Base-by-base conservation (phyloP, 2,888 invertebrate species). In the Sinotaia quadrata region DNA sequence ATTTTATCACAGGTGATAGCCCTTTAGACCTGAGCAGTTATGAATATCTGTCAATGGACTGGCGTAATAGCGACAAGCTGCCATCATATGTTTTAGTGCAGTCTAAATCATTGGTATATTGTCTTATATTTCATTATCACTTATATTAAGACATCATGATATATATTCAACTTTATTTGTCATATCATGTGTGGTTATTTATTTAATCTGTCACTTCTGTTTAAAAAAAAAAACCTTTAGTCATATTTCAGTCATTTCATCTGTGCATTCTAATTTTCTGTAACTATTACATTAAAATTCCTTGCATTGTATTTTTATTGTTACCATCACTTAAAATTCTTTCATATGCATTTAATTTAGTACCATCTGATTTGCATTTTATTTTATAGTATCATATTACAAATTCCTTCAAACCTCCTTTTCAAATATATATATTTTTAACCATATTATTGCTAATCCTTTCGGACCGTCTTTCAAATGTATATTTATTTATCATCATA, bases 31-130 rank as follows among this genome's bases (percentile, higher is more conserved):
- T 88, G 49, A 71, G 78, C 24, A 36, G 59, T 5, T 75, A 75
- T 54, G 72, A 74, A 71, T 83, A 77, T 78, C 75, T 90, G 21
- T 85, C 89, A 12, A 85, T 90, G 78, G 89, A 89, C 72, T 90
- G 90, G 90, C 86, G 86, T 59, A 90, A 89, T 71, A 84, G 86
- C 63, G 87, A 88, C 33, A 85, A 85, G 65, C 81, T 82, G 34
- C 80, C 83, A 51, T 84, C 85, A 10, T 88, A 85, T 78, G 88
- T 89, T 3, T 78, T 88, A 8, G 88, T 90, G 12, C 87, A 88
- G 73, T 84, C 88, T 2, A 89, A 88, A 74, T 82, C 85, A 68
- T 74, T 89, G 81, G 88, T 83, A 18, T 3, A 24, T n/a, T n/a
- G n/a, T n/a, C n/a, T n/a, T n/a, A n/a, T n/a, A n/a, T n/a, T n/a